Base-by-base conservation (phyloP, 2,888 invertebrate genomes). In the Marronus borbonicus region DNA sequence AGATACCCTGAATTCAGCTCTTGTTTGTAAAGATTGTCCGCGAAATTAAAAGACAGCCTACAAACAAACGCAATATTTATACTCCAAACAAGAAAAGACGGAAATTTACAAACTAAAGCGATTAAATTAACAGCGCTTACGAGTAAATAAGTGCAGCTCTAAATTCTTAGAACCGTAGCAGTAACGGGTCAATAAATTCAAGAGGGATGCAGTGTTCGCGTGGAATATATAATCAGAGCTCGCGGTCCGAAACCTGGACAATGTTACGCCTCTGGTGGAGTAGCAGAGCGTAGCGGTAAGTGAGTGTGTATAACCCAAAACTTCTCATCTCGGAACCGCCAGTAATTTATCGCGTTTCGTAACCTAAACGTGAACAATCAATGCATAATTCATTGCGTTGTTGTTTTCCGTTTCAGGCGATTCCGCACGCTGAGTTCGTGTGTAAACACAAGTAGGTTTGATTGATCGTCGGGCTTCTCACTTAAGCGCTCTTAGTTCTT, bases 301-400 rank as follows among this genome's bases (percentile, higher is more conserved):
- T 55, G 39, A 39, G 17, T n/a, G 5, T 39, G 39, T 39, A 12
- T 12, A 66, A 66, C 20, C 44, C 17, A 44, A 20, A 39, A 66
- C 28, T 31, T 62, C 17, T 20, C 17, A 31, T 69, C 60, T 28
- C 55, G 49, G 52, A 76, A 17, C 77, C 70, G 70, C 64, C 64
- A 50, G 70, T 77, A 70, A 77, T 77, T 77, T 77, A 77, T 77
- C 72, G 72, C 17, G 64, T 77, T 77, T 72, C 77, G 62, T 77
- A 77, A 77, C 60, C 77, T 44, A 49, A 60, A 69, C 77, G 72
- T 44, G 69, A 70, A 77, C 72, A 77, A 77, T 77, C 70, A 31
- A 70, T 77, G 77, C 70, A 70, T 77, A 77, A 77, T 77, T 77
- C 77, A 77, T 58, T 58, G 55, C 3, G 10, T 77, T 52, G 60